Base-by-base conservation (phyloP, 1,140 invertebrate species). In the Procambarus clarkii region DNA sequence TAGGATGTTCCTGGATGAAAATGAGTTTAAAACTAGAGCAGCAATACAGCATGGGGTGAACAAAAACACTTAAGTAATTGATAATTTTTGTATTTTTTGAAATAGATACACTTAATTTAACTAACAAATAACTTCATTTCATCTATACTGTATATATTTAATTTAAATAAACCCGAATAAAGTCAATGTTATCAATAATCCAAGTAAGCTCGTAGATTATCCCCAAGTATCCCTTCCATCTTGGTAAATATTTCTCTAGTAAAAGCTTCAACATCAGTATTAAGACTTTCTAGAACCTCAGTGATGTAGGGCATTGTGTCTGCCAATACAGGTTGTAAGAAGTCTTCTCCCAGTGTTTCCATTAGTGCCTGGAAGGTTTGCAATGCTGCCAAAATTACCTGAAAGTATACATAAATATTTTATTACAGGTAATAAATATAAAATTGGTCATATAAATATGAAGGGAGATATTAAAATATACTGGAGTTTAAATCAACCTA, bases 181-280 rank as follows among this genome's bases (percentile, higher is more conserved):
- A 44, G 34, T 4, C 0, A 50, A 50, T 24, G 15, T 71, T 0
- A 18, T 46, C 80, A 86, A 24, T 82, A 50, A 34, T 92, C 85
- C 2, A 93, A 88, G 74, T 92, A 92, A 11, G 88, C 85, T 79
- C 88, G 82, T 8, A 93, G 58, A 24, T 50, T 84, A 58, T 93
- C 91, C 15, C 92, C 92, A 24, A 93, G 54, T 46, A 93, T 93
- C 11, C 58, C 85, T 76, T 93, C 92, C 92, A 93, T 93, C 15
- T 85, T 83, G 15, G 82, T 46, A 64, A 92, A 92, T 24, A 93
- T 54, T 15, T 54, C 24, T 46, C 85, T 58, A 54, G 92, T 91
- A 11, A 69, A 69, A 21, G 60, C 83, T 45, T 93, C 92, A 8
- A 93, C 81, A 11, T 83, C 84, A 7, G 69, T 13, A 69, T 92